Percentiles rank a stretch among this genome's conserved stretches.
Conservation (phyloP, 1,140 invertebrate genomes). For the Scylla paramamosain region DNA sequence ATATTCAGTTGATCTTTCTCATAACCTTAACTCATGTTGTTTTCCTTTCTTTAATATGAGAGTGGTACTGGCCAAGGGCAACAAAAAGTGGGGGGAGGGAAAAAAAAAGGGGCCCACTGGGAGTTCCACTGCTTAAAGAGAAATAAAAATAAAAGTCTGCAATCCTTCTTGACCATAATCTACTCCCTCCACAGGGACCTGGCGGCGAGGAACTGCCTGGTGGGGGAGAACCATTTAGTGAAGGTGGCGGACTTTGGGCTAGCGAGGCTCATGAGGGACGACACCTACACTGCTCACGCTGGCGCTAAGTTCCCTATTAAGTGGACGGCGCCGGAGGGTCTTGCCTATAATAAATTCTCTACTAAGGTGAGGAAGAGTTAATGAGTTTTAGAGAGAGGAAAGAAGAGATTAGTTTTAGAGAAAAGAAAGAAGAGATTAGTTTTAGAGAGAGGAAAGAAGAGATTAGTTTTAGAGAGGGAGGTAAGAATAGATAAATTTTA, state of each 20-base stretch:
- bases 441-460: not conserved
- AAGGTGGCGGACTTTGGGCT: conserved; percentile 98
- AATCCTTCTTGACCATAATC: too few relatives aligned
- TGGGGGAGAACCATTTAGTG: conserved; percentile 97
- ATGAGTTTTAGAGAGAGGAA: not conserved
- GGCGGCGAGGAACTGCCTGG: conserved; percentile 98
- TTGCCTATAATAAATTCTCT: conserved; percentile 99
- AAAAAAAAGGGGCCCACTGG: too few relatives aligned
- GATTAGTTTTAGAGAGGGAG: not conserved
- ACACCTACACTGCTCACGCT: conserved; percentile 98
- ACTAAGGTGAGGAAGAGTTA: conserved; percentile 86
- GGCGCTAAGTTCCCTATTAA: conserved; percentile 99
- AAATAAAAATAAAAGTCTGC: too few relatives aligned
- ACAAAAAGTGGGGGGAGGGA: too few relatives aligned
- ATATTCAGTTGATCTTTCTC: too few relatives aligned
- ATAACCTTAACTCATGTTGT: too few relatives aligned
- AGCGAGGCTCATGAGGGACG: conserved; percentile 97
- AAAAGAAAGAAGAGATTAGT: too few relatives aligned
- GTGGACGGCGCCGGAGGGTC: conserved; percentile 99
- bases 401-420: not conserved
- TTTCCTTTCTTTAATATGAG: too few relatives aligned
- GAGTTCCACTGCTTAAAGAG: too few relatives aligned
- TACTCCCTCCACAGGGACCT: conserved; percentile 89
- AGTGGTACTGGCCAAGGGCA: too few relatives aligned
- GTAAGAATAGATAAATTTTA: too few relatives aligned